Conservation (phyloP, 2,797 vertebrate species). For the Remorina albescens region DNA sequence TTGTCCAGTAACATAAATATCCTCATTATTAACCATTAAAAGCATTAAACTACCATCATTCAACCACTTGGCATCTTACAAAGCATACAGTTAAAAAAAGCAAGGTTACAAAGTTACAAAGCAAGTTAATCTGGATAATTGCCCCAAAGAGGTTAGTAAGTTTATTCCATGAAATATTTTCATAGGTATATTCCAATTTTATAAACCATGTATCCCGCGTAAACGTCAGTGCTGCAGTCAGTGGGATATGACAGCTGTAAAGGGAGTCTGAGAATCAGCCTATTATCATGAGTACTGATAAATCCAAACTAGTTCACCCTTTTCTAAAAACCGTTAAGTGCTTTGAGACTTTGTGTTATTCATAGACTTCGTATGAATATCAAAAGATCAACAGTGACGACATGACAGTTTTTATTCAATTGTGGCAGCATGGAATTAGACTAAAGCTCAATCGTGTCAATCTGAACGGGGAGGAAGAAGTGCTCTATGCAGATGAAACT, state of each 20-base stretch:
- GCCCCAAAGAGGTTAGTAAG: constrained; percentile 40
- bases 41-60: constrained; percentile 37
- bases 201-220: constrained; percentile 33
- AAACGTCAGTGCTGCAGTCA: constrained; percentile 27
- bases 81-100: constrained; percentile 25
- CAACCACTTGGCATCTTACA: constrained; percentile 24
- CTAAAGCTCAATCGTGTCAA: constrained; percentile 78
- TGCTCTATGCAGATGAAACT: constrained; percentile 88
- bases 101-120: too few species aligned
- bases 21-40: constrained; percentile 58
- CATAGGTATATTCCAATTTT: constrained; percentile 30
- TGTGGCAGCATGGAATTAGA: not conserved
- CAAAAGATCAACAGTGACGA: constrained; percentile 9
- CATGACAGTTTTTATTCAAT: not conserved
- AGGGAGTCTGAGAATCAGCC: constrained; percentile 15
- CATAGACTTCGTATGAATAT: not conserved
- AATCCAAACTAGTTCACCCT: constrained; percentile 15
- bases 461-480: too few species aligned
- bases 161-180: constrained; percentile 43
- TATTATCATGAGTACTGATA: constrained; percentile 47
- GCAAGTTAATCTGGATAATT: constrained; percentile 53
- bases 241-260: constrained; percentile 38
- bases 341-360: not conserved
- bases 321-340: constrained; percentile 18
- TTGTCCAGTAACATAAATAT: constrained; percentile 48